phyloP scores from a whole-genome alignment of 2,113 vertebrate species.

The Leucopternis melanops region DNA sequence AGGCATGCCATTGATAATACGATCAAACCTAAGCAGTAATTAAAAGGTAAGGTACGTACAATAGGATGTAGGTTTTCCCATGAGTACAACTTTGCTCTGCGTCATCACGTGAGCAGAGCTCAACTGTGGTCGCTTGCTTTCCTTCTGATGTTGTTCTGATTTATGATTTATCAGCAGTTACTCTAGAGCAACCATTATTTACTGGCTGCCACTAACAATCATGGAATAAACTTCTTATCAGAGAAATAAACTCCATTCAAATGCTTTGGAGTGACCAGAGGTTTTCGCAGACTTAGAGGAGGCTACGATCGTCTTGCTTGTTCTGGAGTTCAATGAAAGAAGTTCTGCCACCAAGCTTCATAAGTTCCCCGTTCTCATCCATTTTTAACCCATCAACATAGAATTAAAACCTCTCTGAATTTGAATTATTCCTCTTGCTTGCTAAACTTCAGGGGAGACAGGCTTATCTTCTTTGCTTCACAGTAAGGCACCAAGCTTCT shows the following conservation, averaged over 20 bases:
- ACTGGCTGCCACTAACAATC: neutral
- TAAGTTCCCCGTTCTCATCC: neutral
- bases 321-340: neutral
- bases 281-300: neutral
- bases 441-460: neutral
- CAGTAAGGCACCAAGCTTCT: neutral
- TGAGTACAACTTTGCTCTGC: neutral
- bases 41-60: neutral
- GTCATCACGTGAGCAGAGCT: fast-evolving
- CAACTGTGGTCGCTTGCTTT: neutral
- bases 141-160: neutral
- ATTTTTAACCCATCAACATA: neutral
- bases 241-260: neutral
- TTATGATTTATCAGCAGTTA: neutral
- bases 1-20: neutral
- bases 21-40: neutral
- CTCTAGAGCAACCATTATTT: neutral
- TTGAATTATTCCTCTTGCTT: neutral
- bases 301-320: neutral
- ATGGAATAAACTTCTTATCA: neutral
- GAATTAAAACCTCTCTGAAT: neutral
- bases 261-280: neutral
- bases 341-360: neutral
- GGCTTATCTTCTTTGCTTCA: neutral
- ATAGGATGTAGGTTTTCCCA: neutral